phyloP scores from a whole-genome alignment of 2,888 invertebrate species.

The Napeogenes sylphis region DNA sequence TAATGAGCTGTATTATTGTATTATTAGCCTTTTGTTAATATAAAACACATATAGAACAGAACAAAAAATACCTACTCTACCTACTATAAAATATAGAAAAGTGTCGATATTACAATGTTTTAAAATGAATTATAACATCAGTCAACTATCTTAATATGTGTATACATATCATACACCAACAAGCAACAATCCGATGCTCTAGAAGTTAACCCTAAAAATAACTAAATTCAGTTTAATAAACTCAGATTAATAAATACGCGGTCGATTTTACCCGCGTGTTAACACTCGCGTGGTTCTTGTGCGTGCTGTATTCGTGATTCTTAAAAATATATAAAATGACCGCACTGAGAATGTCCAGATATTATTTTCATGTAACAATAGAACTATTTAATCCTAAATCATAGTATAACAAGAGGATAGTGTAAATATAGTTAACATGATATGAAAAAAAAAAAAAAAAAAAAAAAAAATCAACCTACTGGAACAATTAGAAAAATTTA shows the following conservation, averaged over 20 bases:
- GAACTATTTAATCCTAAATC: background rate
- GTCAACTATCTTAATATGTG: too few relatives aligned
- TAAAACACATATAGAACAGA: too few relatives aligned
- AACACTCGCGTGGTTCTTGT: slow-evolving; percentile 47
- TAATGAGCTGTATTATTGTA: too few relatives aligned
- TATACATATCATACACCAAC: background rate
- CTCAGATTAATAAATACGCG: slow-evolving; percentile 29
- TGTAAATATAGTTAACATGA: too few relatives aligned
- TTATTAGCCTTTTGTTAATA: too few relatives aligned
- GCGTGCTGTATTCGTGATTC: slow-evolving; percentile 62
- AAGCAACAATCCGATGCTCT: background rate
- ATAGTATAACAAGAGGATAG: too few relatives aligned
- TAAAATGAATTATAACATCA: too few relatives aligned
- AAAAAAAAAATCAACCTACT: too few relatives aligned
- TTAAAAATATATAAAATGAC: slow-evolving; percentile 62
- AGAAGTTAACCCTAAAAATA: background rate
- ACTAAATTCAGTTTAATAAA: background rate
- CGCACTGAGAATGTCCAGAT: slow-evolving; percentile 30
- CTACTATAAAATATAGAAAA: too few relatives aligned
- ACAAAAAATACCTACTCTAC: too few relatives aligned
- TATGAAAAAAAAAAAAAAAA: background rate
- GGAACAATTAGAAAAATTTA: too few relatives aligned
- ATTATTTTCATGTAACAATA: background rate
- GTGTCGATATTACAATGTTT: too few relatives aligned
- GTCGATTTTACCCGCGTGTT: slow-evolving; percentile 47